Evolutionary conservation across 2,797 vertebrate species (phyloP).

Genomic region (Ispidina lecontei): DNA sequence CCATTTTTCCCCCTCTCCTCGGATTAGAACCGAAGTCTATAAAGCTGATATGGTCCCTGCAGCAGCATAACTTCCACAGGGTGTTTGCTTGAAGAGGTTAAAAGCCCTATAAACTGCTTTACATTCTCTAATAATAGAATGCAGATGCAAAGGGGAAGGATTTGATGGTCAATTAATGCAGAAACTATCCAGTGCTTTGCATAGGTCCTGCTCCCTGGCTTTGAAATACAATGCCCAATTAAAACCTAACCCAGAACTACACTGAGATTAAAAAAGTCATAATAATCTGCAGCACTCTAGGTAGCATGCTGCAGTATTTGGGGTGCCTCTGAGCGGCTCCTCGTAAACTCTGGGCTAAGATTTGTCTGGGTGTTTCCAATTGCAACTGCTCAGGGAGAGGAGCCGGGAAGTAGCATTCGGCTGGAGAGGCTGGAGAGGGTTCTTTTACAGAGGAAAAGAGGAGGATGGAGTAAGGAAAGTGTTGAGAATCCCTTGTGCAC

Average conservation of each 20-base stretch:
- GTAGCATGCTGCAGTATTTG: slow-evolving; percentile 70
- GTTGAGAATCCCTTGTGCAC: slow-evolving; percentile 52
- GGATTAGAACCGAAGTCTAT: slow-evolving; percentile 69
- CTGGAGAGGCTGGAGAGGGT: slow-evolving; percentile 20
- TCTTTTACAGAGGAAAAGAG: slow-evolving; percentile 37
- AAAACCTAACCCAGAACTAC: slow-evolving; percentile 36
- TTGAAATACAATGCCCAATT: slow-evolving; percentile 79
- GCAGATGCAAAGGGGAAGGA: slow-evolving; percentile 86
- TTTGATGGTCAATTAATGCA: slow-evolving; percentile 92
- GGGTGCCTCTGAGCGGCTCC: slow-evolving; percentile 64
- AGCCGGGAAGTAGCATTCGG: slow-evolving; percentile 33
- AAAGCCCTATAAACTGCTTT: slow-evolving; percentile 78
- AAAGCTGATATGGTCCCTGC: slow-evolving; percentile 72
- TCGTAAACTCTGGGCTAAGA: slow-evolving; percentile 69
- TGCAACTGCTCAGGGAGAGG: slow-evolving; percentile 40
- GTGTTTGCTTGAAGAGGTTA: slow-evolving; percentile 79
- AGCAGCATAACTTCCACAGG: slow-evolving; percentile 68
- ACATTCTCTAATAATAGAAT: slow-evolving; percentile 83
- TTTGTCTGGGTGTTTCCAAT: slow-evolving; percentile 60
- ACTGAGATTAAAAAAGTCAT: slow-evolving; percentile 54
- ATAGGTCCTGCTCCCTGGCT: slow-evolving; percentile 72
- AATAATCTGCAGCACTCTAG: slow-evolving; percentile 52
- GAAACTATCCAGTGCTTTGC: slow-evolving; percentile 78
- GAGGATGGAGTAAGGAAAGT: background rate
- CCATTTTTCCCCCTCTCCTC: slow-evolving; percentile 26